Base-by-base conservation (phyloP, 2,797 vertebrate genomes). In the Oreochromis mossambicus region DNA sequence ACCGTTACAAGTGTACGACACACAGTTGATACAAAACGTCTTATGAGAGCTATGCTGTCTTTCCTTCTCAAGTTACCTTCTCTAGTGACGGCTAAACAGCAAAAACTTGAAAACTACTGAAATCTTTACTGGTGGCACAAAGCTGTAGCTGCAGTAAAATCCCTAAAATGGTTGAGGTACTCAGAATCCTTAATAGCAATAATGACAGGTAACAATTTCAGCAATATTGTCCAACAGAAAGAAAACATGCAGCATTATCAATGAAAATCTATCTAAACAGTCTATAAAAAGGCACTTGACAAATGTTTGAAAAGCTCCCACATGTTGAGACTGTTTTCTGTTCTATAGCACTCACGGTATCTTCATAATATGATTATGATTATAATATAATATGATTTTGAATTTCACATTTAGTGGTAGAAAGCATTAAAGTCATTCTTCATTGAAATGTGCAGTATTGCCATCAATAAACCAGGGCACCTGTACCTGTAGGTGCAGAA, bases 381-480 rank as follows among this genome's bases (percentile, higher is more conserved):
- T 26, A 26, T 26, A 26, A 26, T 26, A 26, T 26, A 26, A 26
- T 26, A 26, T 26, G 26, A 4, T 26, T 26, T 55, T 4, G 5
- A 12, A 21, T 56, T 79, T 11, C 56, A 78, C 54, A 52, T 83
- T 54, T 36, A 82, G 19, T 79, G 41, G 43, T 77, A 52, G 46
- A 41, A 85, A 48, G 17, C 43, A 80, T 89, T 82, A 76, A 88
- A 87, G 73, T 19, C 4, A 8, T 14, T 50, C 55, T 8, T 63
- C 51, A 83, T 19, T 82, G 36, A 86, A 63, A 34, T 68, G 52
- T 32, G 36, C 84, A 89, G 87, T 80, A 79, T 91, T 79, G 38
- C 34, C 89, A 86, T 91, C 89, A 83, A 41, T 87, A 41, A 63
- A 46, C 77, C 78, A 32, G 81, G 29, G 26, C 54, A 55, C 88